Evolutionary conservation across 2,797 vertebrate species (phyloP).

Genomic region (Darevskia mixta): DNA sequence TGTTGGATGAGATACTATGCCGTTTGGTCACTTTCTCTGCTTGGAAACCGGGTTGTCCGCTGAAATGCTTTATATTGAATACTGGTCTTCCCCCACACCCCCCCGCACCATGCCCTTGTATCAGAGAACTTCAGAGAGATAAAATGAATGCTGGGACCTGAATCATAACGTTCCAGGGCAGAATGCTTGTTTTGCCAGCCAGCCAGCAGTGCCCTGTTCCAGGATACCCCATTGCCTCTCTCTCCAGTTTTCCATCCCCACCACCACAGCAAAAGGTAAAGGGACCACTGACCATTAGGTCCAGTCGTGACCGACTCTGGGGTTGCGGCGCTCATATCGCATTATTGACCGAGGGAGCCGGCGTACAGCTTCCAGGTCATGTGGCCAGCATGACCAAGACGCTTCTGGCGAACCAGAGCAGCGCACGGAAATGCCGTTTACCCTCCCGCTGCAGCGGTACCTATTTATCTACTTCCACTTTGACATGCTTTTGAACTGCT

Average conservation of each 20-base stretch:
- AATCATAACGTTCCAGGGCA: neutral
- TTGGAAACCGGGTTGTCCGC: slow-evolving; percentile 60
- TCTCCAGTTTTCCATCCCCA: neutral
- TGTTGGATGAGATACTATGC: slow-evolving; percentile 56
- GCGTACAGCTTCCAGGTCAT: too few species aligned
- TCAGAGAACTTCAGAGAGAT: neutral
- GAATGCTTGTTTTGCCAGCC: neutral
- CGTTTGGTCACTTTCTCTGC: slow-evolving; percentile 77
- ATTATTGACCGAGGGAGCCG: too few species aligned
- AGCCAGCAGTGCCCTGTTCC: neutral
- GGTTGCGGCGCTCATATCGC: too few species aligned
- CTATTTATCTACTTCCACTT: too few species aligned
- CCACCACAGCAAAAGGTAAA: neutral
- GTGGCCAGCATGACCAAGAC: too few species aligned
- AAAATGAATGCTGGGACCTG: neutral
- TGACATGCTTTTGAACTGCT: too few species aligned
- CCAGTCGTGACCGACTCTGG: too few species aligned
- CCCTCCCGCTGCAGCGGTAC: too few species aligned
- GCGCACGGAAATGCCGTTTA: too few species aligned
- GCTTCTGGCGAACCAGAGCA: too few species aligned
- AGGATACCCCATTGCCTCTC: neutral
- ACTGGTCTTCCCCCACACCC: neutral
- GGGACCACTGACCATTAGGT: too few species aligned
- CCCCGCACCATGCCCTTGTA: neutral
- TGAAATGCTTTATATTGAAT: slow-evolving; percentile 45